Evolutionary conservation across 1,140 invertebrate species (phyloP).

Genomic region (Druon quercuslanigerum): DNA sequence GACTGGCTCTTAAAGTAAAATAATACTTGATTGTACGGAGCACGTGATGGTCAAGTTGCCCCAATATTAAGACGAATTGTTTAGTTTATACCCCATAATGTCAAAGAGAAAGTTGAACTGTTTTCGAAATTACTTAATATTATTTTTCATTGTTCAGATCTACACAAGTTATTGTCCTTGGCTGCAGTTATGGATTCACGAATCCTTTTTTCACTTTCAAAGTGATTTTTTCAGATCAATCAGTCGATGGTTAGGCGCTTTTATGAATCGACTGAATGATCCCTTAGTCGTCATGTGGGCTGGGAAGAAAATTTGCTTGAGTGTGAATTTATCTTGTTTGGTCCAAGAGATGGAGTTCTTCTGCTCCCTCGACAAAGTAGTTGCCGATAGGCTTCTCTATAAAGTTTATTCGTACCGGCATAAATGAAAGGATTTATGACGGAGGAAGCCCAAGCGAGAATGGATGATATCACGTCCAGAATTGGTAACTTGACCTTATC

Average conservation of each 20-base stretch:
- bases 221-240: too few relatives aligned
- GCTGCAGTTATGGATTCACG: too few relatives aligned
- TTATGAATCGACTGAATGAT: neutral
- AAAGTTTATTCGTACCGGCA: conserved; percentile 89
- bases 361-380: conserved; percentile 75
- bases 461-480: conserved; percentile 86
- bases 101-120: neutral
- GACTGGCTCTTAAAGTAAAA: neutral
- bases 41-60: conserved; percentile 7
- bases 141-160: too few relatives aligned
- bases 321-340: conserved; percentile 53
- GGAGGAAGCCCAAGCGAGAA: conserved; percentile 90
- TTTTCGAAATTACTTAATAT: neutral
- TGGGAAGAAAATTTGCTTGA: conserved; percentile 69
- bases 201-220: too few relatives aligned
- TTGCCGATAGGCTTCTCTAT: conserved; percentile 84
- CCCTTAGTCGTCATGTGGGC: conserved; percentile 2
- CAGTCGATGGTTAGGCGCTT: neutral
- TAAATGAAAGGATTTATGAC: conserved; percentile 93
- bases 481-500: conserved; percentile 83
- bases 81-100: neutral
- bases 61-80: neutral
- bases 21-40: conserved; percentile 14
- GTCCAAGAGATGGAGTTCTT: conserved; percentile 48
- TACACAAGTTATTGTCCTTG: too few relatives aligned